Evolutionary conservation across 2,797 vertebrate species (phyloP).

Genomic region (Gambusia yucatana): DNA sequence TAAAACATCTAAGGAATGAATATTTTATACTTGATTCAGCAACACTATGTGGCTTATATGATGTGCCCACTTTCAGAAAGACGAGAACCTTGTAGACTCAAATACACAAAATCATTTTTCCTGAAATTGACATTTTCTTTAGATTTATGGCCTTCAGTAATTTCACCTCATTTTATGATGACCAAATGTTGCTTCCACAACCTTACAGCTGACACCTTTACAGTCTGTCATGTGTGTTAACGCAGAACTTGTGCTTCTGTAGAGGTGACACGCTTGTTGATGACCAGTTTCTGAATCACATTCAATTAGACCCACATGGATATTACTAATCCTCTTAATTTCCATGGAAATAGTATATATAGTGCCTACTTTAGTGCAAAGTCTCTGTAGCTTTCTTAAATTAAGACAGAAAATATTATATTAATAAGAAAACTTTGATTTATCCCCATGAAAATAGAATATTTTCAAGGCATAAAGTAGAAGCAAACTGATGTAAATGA

Average conservation of each 20-base stretch:
- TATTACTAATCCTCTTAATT: neutral
- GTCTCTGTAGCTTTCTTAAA: neutral
- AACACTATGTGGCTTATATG: too few relatives aligned
- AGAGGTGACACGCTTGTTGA: neutral
- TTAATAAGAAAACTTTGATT: neutral
- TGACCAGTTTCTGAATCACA: neutral
- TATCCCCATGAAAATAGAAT: neutral
- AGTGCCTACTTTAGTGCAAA: neutral
- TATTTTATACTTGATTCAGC: too few relatives aligned
- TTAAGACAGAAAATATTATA: neutral
- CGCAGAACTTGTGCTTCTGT: neutral
- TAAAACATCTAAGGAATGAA: too few relatives aligned
- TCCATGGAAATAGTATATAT: neutral
- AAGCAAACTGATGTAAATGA: neutral
- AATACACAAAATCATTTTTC: too few relatives aligned
- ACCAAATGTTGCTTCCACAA: neutral
- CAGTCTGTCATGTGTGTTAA: neutral
- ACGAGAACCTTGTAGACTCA: neutral
- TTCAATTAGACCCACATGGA: neutral
- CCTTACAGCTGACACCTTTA: neutral
- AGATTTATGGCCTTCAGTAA: neutral
- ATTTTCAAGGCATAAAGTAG: neutral
- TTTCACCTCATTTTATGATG: neutral
- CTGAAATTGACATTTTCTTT: neutral
- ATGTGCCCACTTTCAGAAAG: neutral